phyloP scores from a whole-genome alignment of 2,113 vertebrate species.

The Apus apus region DNA sequence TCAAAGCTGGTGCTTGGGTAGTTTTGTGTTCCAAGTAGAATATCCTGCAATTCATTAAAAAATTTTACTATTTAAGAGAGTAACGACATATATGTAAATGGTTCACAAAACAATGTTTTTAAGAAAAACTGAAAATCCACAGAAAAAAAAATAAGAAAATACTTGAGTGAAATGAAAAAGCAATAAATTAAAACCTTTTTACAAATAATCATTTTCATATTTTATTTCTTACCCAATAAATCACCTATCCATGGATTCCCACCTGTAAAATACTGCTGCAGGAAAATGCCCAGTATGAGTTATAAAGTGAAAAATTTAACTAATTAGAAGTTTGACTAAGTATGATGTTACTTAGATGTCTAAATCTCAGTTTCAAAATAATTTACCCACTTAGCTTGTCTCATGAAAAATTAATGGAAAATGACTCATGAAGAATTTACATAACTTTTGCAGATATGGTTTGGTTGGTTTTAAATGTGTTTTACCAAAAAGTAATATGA shows the following conservation, averaged over 20 bases:
- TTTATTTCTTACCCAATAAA: constrained; percentile 44
- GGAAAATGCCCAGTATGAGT: constrained; percentile 53
- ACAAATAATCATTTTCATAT: neutral
- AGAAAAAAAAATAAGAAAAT: neutral
- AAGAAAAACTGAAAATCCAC: neutral
- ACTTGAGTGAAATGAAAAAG: constrained; percentile 17
- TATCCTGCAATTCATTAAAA: neutral
- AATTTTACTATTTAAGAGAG: neutral
- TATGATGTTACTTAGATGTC: constrained; percentile 41
- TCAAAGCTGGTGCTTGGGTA: neutral
- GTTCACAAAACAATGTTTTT: neutral
- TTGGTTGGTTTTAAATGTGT: neutral
- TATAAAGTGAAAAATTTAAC: constrained; percentile 53
- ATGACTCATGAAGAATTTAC: neutral
- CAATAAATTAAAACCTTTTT: constrained; percentile 42
- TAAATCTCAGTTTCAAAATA: constrained; percentile 33
- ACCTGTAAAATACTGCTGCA: constrained; percentile 50
- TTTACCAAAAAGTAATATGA: neutral
- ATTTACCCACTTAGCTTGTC: constrained; percentile 44
- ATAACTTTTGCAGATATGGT: neutral
- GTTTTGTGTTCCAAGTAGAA: neutral
- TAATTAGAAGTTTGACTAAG: constrained; percentile 68
- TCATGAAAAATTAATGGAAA: constrained; percentile 6
- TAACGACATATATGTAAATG: neutral
- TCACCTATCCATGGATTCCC: constrained; percentile 9